A percentile compares a stretch with the other conserved stretches of the same genome.
phyloP scores from a whole-genome alignment of 35 echinoderm and acorn worm species.

The Hemicentrotus pulcherrimus region DNA sequence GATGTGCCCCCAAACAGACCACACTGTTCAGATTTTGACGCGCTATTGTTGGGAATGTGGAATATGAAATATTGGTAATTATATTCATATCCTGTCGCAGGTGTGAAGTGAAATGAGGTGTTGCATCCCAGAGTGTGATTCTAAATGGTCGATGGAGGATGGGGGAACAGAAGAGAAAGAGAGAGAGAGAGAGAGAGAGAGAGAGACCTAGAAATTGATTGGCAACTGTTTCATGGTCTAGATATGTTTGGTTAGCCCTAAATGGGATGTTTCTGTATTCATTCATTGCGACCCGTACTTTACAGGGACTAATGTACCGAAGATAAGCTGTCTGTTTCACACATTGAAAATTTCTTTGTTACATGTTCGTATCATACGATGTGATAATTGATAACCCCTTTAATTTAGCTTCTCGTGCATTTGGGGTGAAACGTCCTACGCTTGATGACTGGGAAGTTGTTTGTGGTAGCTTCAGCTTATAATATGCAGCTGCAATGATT shows the following conservation, averaged over 20 bases:
- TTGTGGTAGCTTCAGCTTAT: not conserved
- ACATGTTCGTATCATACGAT: not conserved
- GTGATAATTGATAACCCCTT: not conserved
- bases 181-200: too few species aligned
- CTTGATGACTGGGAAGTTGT: not conserved
- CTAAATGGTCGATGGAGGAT: not conserved
- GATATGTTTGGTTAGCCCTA: conserved; percentile 4
- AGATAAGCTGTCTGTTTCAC: not conserved
- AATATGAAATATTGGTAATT: conserved; percentile 32
- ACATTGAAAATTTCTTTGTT: conserved; percentile 7
- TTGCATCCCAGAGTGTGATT: conserved; percentile 27
- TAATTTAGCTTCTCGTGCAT: not conserved
- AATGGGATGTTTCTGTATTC: not conserved
- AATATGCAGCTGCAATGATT: not conserved
- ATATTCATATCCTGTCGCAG: conserved; percentile 27
- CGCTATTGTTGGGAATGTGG: not conserved
- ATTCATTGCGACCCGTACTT: not conserved
- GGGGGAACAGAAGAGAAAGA: not conserved
- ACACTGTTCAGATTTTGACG: not conserved
- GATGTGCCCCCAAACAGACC: conserved; percentile 8
- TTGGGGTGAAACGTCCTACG: not conserved
- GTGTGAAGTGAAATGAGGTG: conserved; percentile 43
- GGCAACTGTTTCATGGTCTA: conserved; percentile 9
- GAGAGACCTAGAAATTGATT: not conserved
- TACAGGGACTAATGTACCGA: not conserved